These are phyloP conservation scores for Heliconius aoede DNA, from an alignment of 2,888 invertebrate species.

Conservation along the genomic window DNA sequence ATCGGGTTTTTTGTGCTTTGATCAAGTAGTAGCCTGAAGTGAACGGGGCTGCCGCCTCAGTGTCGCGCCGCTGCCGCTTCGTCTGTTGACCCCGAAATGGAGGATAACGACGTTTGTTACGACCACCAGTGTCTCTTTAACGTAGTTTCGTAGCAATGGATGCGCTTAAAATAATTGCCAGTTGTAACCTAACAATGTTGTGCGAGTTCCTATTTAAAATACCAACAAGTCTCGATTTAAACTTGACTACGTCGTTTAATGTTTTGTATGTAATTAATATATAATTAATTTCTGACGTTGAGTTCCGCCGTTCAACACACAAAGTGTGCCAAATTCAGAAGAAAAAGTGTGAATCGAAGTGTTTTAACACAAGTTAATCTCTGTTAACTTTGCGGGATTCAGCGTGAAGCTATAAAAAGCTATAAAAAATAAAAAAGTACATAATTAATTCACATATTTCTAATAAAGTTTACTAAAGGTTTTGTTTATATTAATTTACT, in stretches of 20 bases:
- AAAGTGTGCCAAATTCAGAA: too few species aligned
- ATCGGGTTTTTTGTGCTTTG: conserved; percentile 54
- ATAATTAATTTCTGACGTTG: too few species aligned
- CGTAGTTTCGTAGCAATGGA: conserved; percentile 65
- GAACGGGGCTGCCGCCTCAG: conserved; percentile 63
- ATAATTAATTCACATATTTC: too few species aligned
- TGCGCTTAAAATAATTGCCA: conserved; percentile 68
- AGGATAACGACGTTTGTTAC: conserved; percentile 78
- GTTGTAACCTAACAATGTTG: conserved; percentile 54
- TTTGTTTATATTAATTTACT: too few species aligned
- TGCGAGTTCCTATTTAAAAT: conserved; percentile 23
- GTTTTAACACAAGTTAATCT: too few species aligned
- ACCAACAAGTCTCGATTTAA: conserved; percentile 26
- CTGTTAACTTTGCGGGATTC: too few species aligned
- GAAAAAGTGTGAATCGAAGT: too few species aligned
- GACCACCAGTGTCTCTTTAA: conserved; percentile 65
- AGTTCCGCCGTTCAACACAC: too few species aligned
- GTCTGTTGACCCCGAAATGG: conserved; percentile 79
- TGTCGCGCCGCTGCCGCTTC: conserved; percentile 64
- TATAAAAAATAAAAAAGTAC: too few species aligned
- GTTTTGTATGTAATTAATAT: background rate
- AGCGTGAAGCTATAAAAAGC: too few species aligned
- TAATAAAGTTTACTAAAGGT: too few species aligned
- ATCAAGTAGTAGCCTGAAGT: conserved; percentile 65
- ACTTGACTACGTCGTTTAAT: background rate